Evolutionary conservation across 2,113 vertebrate species (phyloP).

Genomic region (Heptranchias perlo): DNA sequence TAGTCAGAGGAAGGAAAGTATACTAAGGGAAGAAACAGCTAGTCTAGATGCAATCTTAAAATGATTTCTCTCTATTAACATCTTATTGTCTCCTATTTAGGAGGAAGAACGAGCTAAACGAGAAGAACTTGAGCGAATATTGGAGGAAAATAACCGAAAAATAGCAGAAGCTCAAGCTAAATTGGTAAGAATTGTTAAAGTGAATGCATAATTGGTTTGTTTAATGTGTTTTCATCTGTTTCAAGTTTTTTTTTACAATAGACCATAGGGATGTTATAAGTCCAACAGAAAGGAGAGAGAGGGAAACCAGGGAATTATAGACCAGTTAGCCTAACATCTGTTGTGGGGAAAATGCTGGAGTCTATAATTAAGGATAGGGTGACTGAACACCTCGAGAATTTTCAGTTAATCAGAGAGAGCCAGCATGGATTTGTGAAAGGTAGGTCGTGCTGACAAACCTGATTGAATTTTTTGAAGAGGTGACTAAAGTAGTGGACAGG

Average conservation of each 20-base stretch:
- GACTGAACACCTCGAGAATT: no score
- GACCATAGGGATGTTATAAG: neutral
- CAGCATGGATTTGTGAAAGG: no score
- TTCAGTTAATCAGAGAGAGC: no score
- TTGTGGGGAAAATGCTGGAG: no score
- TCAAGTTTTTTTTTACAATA: neutral
- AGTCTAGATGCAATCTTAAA: constrained; percentile 36
- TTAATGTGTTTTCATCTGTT: constrained; percentile 36
- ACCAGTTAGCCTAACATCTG: no score
- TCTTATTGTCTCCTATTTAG: constrained; percentile 87
- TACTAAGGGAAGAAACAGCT: constrained; percentile 39
- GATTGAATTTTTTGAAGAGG: no score
- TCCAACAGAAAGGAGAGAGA: no score
- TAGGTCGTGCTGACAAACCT: no score
- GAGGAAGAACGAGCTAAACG: constrained; percentile 98
- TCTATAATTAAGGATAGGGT: no score
- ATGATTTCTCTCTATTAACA: constrained; percentile 69
- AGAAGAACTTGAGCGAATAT: constrained; percentile 97
- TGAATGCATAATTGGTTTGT: constrained; percentile 46
- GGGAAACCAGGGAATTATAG: no score
- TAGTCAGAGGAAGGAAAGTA: constrained; percentile 70
- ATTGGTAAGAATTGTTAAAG: constrained; percentile 68
- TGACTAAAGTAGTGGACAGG: no score
- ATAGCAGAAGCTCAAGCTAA: constrained; percentile 98
- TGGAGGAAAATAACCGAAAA: constrained; percentile 99